These are phyloP conservation scores for Struthidea cinerea DNA, from an alignment of 2,113 vertebrate genomes.

Conservation along the genomic window DNA sequence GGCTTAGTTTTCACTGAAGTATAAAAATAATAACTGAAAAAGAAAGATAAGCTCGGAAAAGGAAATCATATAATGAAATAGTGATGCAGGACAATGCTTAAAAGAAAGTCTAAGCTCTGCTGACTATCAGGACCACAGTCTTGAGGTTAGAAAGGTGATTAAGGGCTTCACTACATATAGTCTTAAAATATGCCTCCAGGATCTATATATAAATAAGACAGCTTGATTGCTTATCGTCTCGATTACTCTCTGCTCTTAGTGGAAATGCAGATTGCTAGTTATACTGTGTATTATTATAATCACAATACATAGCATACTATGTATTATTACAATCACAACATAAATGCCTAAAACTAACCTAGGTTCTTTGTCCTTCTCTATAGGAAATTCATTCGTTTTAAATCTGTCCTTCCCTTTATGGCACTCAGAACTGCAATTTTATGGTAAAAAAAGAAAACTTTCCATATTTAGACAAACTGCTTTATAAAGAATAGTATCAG, in stretches of 20 bases:
- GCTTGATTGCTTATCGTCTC: not conserved
- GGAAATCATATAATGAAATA: not conserved
- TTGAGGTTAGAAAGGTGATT: not conserved
- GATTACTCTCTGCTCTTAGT: not conserved
- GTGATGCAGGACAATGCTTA: not conserved
- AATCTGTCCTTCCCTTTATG: not conserved
- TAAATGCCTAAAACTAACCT: not conserved
- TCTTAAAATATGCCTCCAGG: not conserved
- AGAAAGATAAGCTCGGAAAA: not conserved
- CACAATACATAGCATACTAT: not conserved
- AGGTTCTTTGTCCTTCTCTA: not conserved
- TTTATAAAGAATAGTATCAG: not conserved
- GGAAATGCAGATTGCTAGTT: not conserved
- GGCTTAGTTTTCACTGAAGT: not conserved
- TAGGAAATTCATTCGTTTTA: not conserved
- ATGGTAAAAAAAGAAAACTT: not conserved
- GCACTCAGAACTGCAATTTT: not conserved
- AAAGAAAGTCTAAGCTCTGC: not conserved
- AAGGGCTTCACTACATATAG: slow-evolving; percentile 17
- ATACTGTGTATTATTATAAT: not conserved
- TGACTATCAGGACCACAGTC: not conserved
- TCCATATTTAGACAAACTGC: not conserved
- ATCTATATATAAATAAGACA: not conserved
- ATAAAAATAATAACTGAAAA: not conserved
- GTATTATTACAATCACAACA: not conserved